Evolutionary conservation across 2,797 vertebrate species (phyloP).

Genomic region (Loriculus beryllinus): DNA sequence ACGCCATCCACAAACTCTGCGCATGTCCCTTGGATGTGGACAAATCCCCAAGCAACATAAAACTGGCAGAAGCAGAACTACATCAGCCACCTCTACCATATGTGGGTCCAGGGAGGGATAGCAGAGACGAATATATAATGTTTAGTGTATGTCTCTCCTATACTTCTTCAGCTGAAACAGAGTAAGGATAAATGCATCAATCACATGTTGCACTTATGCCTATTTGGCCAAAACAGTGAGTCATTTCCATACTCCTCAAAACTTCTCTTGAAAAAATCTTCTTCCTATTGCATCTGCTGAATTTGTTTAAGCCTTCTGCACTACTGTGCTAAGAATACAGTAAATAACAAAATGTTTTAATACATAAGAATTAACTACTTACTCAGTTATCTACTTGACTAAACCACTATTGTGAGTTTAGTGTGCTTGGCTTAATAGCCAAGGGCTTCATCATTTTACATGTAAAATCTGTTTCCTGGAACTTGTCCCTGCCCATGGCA

Average conservation of each 20-base stretch:
- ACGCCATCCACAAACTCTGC: not conserved
- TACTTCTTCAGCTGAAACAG: not conserved
- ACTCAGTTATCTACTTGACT: not conserved
- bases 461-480: not conserved
- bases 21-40: not conserved
- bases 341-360: not conserved
- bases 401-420: not conserved
- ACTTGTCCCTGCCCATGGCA: not conserved
- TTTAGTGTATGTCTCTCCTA: not conserved
- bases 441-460: not conserved
- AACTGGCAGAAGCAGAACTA: not conserved
- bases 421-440: not conserved
- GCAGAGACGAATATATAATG: rapidly evolving
- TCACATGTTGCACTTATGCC: not conserved
- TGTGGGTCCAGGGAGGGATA: not conserved
- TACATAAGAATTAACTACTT: not conserved
- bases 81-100: not conserved
- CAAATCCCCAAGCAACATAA: not conserved
- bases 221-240: not conserved
- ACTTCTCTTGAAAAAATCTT: not conserved
- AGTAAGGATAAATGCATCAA: not conserved
- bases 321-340: not conserved
- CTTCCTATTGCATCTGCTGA: not conserved
- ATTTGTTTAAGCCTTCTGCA: not conserved
- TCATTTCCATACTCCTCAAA: not conserved